A percentile compares a stretch with the other conserved stretches of the same genome.
Conservation (phyloP, 64 coral and sea anemone genomes). For the Porites australiensis region DNA sequence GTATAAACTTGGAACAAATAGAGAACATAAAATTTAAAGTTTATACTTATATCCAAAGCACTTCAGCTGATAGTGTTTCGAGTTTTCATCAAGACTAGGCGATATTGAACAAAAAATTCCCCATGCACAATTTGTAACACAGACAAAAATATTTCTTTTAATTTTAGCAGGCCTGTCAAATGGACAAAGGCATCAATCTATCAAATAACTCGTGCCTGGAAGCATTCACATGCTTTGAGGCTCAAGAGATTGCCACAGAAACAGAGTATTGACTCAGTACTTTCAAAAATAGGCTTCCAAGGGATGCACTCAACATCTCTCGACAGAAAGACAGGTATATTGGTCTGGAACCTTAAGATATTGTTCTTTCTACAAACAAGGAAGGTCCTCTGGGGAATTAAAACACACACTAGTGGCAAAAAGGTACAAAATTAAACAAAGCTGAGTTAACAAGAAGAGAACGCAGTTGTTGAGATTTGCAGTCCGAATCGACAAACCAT, state of each 20-base stretch:
- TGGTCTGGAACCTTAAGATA: conserved; percentile 58
- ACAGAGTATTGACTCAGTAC: conserved; percentile 9
- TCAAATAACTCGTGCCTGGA: neutral
- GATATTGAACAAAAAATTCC: conserved; percentile 15
- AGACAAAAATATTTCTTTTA: conserved; percentile 4
- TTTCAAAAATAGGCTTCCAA: neutral
- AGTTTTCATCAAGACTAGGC: conserved; percentile 5
- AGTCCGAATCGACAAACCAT: conserved; percentile 50
- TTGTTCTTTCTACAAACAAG: conserved; percentile 66
- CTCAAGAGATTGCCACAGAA: conserved; percentile 40
- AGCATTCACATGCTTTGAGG: neutral
- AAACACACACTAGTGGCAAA: conserved; percentile 68
- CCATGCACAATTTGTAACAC: neutral
- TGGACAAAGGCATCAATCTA: neutral
- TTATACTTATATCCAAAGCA: conserved; percentile 21
- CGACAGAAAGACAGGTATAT: conserved; percentile 60
- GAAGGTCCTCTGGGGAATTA: conserved; percentile 51
- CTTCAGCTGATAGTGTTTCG: conserved; percentile 17
- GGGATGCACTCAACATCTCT: conserved; percentile 24
- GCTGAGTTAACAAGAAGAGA: conserved; percentile 65
- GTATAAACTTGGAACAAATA: neutral
- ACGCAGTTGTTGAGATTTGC: neutral
- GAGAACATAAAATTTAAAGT: conserved; percentile 12
- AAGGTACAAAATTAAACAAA: conserved; percentile 80
- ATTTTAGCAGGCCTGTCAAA: conserved; percentile 17